Evolutionary conservation across 2,888 invertebrate genomes (phyloP).

Genomic region (Rotaria socialis): DNA sequence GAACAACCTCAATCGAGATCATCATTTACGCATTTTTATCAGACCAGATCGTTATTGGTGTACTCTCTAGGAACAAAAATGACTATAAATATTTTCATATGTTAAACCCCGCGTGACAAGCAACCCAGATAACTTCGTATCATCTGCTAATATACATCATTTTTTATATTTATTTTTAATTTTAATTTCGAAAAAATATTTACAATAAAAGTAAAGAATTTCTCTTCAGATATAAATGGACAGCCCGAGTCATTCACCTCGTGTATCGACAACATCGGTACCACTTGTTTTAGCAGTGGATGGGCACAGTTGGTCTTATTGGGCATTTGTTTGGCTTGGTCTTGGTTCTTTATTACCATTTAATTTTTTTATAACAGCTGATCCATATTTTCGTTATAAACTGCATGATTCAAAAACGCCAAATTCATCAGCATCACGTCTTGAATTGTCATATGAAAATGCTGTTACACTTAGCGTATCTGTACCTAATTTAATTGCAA

Average conservation of each 20-base stretch:
- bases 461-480: neutral
- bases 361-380: conserved; percentile 32
- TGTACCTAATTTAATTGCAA: neutral
- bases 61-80: neutral
- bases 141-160: too few species aligned
- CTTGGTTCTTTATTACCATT: conserved; percentile 1
- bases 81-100: neutral
- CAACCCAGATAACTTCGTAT: neutral
- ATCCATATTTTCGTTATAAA: conserved; percentile 34
- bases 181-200: too few species aligned
- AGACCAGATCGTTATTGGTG: neutral
- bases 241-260: neutral
- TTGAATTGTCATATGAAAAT: conserved; percentile 26
- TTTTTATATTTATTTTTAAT: too few species aligned
- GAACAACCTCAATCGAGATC: neutral
- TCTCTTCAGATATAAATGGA: neutral
- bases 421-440: neutral
- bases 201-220: neutral
- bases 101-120: neutral
- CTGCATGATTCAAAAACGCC: neutral
- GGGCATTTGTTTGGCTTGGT: conserved; percentile 33
- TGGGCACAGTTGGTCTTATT: neutral
- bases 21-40: neutral
- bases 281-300: neutral
- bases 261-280: neutral